Evolutionary conservation across 2,888 invertebrate genomes (phyloP), one percentile per base, ranked within the genome.

Genomic region (Diloba caeruleocephala): DNA sequence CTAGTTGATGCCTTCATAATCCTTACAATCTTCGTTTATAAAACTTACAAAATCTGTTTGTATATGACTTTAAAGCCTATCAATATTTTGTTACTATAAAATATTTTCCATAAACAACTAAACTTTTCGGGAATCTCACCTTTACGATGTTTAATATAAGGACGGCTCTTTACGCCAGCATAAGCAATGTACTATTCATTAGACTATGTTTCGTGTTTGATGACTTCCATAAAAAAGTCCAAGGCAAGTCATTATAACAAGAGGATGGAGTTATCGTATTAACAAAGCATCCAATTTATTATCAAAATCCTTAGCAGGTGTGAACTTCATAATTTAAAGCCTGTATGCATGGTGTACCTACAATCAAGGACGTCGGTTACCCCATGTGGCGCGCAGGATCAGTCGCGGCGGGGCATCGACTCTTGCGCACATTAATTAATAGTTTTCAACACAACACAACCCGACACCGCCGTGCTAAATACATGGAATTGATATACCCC

Each of bases 361-460:
- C 69, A 65, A 62, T 45, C 59, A 73, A 81, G 83, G 79, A 83
- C 64, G 57, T 48, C 34, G 53, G 45, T 26, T 59, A 68, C 85
- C 82, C 81, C 88, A 85, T 80, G 79, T 79, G 63, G 88, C 43
- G 86, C 57, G 50, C 71, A 78, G 81, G 82, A 81, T 77, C 75
- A 65, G 44, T 53, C 84, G 17, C 88, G 55, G 71, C 88, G 80
- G 87, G 90, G 76, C 71, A 72, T 69, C 82, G 54, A 70, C 72
- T 75, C 76, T 68, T 50, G 76, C 75, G 76, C 77, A 76, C 76
- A 71, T 80, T 83, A 85, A 85, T 88, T 87, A 89, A 86, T 82
- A 85, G 72, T 79, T 83, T 81, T 78, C 78, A 81, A 75, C 79
- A 77, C 71, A 59, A 65, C 64, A 34, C 32, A 33, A 10, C 17